Percentiles rank a stretch among this genome's conserved stretches.
These are phyloP conservation scores for Sphaeramia orbicularis DNA, from an alignment of 2,797 vertebrate genomes.

Conservation along the genomic window DNA sequence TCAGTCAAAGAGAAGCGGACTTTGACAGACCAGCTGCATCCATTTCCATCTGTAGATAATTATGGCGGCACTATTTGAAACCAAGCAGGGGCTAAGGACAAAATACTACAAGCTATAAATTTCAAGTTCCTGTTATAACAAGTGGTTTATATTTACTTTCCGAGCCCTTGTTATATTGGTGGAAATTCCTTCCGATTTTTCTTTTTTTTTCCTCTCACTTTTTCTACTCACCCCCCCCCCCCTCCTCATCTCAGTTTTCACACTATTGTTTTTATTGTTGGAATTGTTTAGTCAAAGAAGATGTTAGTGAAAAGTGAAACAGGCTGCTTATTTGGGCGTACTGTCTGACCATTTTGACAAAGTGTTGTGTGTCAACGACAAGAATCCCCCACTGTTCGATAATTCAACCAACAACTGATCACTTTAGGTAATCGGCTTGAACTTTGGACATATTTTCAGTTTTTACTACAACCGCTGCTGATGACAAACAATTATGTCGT, in stretches of 20 bases:
- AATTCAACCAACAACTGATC: too few relatives aligned
- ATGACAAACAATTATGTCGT: too few relatives aligned
- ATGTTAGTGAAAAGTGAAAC: conserved; percentile 71
- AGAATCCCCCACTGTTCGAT: conserved; percentile 78
- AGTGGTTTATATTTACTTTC: conserved; percentile 86
- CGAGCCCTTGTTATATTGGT: conserved; percentile 71
- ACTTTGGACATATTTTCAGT: too few relatives aligned
- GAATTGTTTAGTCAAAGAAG: conserved; percentile 63
- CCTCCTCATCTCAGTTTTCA: conserved; percentile 80
- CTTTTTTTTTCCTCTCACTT: conserved; percentile 4
- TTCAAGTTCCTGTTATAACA: conserved; percentile 89
- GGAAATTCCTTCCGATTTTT: conserved; percentile 77
- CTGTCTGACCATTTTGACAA: conserved; percentile 70
- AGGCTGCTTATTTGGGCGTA: conserved; percentile 55
- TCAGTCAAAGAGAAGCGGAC: conserved; percentile 37
- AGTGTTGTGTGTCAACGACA: conserved; percentile 84
- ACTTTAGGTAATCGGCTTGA: too few relatives aligned
- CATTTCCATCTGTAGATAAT: conserved; percentile 85
- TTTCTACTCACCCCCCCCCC: conserved; percentile 9
- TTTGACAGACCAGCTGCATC: conserved; percentile 77
- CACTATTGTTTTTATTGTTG: conserved; percentile 77
- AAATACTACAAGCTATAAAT: conserved; percentile 88
- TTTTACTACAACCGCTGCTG: too few relatives aligned
- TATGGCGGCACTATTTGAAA: conserved; percentile 84
- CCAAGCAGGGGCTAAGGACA: conserved; percentile 82